These are phyloP conservation scores for Balanococcus diminutus DNA, from an alignment of 2,888 invertebrate genomes.

Conservation along the genomic window DNA sequence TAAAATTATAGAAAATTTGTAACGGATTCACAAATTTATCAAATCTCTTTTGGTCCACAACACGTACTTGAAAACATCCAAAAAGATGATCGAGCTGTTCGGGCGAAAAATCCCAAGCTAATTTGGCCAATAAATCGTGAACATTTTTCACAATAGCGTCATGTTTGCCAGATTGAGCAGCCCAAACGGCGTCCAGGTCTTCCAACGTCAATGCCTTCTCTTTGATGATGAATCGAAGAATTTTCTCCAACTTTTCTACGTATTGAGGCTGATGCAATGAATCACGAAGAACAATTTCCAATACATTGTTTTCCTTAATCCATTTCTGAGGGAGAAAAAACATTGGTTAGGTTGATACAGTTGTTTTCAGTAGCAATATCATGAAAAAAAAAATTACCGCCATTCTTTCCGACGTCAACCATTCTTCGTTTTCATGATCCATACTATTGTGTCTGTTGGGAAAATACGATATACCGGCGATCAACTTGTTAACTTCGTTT, in stretches of 20 bases:
- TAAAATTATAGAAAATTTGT: conserved; percentile 62
- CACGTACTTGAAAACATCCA: conserved; percentile 84
- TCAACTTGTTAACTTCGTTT: conserved; percentile 97
- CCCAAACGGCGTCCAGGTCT: conserved; percentile 95
- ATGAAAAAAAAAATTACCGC: conserved; percentile 73
- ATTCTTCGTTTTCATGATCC: conserved; percentile 72
- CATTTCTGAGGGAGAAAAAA: conserved; percentile 71
- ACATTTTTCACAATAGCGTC: conserved; percentile 98
- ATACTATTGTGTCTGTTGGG: conserved; percentile 78
- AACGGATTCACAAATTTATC: too few species aligned
- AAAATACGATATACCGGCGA: conserved; percentile 88
- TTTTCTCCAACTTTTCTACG: conserved; percentile 96
- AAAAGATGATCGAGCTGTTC: conserved; percentile 97
- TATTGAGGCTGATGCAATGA: conserved; percentile 97
- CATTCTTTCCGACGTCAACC: conserved; percentile 92
- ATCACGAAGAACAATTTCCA: conserved; percentile 93
- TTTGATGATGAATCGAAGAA: conserved; percentile 94
- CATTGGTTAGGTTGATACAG: not conserved
- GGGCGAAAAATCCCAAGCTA: conserved; percentile 98
- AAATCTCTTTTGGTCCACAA: not conserved
- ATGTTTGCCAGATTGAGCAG: conserved; percentile 95
- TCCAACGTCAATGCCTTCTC: conserved; percentile 85
- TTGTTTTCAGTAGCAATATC: not conserved
- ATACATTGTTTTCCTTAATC: conserved; percentile 94
- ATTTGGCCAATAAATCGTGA: conserved; percentile 91